Conservation (phyloP, 2,888 invertebrate species). For the Tetranychus truncatus region DNA sequence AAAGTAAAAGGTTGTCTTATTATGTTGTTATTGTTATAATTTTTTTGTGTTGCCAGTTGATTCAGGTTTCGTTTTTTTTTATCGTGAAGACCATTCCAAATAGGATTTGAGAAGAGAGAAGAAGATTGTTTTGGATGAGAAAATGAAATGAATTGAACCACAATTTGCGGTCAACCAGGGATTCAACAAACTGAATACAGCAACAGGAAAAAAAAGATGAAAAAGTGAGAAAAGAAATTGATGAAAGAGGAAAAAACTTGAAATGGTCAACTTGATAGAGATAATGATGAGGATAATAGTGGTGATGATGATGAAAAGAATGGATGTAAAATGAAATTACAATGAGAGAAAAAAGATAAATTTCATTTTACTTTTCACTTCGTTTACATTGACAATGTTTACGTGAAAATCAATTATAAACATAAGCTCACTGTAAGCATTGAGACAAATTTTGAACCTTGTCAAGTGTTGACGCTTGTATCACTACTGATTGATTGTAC, state of each 20-base stretch:
- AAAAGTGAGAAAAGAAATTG: background rate
- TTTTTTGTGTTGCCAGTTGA: background rate
- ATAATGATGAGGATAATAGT: too few relatives aligned
- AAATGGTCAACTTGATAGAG: too few relatives aligned
- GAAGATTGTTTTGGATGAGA: background rate
- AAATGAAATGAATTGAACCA: background rate
- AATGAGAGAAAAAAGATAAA: background rate
- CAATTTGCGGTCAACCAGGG: background rate
- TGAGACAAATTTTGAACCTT: too few relatives aligned
- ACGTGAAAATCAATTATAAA: too few relatives aligned
- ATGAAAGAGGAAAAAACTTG: too few relatives aligned
- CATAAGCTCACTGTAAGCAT: too few relatives aligned
- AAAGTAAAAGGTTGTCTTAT: background rate
- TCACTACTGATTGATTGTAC: too few relatives aligned
- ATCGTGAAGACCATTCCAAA: background rate
- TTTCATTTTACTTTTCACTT: slow-evolving; percentile 26
- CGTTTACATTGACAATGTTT: background rate
- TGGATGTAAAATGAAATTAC: background rate
- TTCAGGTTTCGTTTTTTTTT: background rate
- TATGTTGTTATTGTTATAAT: background rate
- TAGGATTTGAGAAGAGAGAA: background rate
- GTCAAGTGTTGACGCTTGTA: too few relatives aligned
- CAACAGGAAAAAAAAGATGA: background rate
- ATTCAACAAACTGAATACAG: background rate
- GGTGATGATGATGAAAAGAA: background rate